A percentile compares a stretch with the other conserved stretches of the same genome.
These are phyloP conservation scores for Apogon hyalosoma DNA, from an alignment of 2,797 vertebrate species.

Conservation along the genomic window DNA sequence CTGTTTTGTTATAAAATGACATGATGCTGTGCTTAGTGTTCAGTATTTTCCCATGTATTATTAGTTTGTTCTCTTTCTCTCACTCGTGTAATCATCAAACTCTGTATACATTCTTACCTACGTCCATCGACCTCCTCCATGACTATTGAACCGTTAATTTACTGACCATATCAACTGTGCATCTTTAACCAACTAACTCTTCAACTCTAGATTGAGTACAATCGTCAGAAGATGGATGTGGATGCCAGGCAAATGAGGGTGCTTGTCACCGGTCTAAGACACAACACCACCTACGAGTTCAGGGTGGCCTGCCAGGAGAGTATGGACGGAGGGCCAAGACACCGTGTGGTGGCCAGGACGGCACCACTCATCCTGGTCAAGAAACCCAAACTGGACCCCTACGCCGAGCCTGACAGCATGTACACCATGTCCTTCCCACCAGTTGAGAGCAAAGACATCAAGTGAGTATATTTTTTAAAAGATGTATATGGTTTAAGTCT, in stretches of 20 bases:
- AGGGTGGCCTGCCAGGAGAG: slow-evolving; percentile 91
- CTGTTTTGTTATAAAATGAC: not conserved
- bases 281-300: slow-evolving; percentile 93
- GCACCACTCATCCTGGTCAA: slow-evolving; percentile 88
- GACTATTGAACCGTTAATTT: not conserved
- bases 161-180: not conserved
- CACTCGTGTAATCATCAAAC: not conserved
- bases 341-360: slow-evolving; percentile 90
- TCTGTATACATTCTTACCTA: not conserved
- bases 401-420: slow-evolving; percentile 87
- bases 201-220: slow-evolving; percentile 92
- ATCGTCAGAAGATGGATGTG: slow-evolving; percentile 90
- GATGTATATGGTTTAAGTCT: slow-evolving; percentile 8
- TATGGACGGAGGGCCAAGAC: slow-evolving; percentile 89
- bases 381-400: slow-evolving; percentile 91
- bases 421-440: slow-evolving; percentile 90
- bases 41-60: too few relatives aligned
- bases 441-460: slow-evolving; percentile 87
- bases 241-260: slow-evolving; percentile 91
- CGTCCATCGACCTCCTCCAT: not conserved
- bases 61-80: not conserved
- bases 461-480: slow-evolving; percentile 80
- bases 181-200: slow-evolving; percentile 1
- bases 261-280: slow-evolving; percentile 89
- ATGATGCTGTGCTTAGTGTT: too few relatives aligned